phyloP scores from a whole-genome alignment of 2,113 vertebrate genomes.

The Perognathus longimembris region DNA sequence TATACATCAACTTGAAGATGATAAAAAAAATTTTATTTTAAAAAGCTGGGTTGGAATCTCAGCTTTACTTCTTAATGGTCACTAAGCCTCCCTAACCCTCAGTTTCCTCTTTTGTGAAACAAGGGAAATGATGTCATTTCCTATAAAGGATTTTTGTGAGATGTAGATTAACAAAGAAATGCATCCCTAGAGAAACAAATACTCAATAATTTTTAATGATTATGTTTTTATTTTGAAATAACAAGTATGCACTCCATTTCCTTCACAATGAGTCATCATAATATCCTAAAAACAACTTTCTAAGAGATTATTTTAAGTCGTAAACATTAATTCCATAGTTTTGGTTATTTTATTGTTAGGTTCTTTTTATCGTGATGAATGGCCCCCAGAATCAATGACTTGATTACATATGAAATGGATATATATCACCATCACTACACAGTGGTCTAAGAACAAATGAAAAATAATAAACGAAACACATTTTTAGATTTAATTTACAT shows the following conservation, averaged over 20 bases:
- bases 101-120: constrained; percentile 7
- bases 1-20: too few species aligned
- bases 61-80: background rate
- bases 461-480: background rate
- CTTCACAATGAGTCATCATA: constrained; percentile 36
- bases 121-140: constrained; percentile 10
- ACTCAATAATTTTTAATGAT: constrained; percentile 27
- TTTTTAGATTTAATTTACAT: background rate
- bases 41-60: background rate
- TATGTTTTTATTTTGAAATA: constrained; percentile 45
- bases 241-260: background rate
- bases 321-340: background rate
- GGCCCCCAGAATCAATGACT: background rate
- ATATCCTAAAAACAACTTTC: constrained; percentile 27
- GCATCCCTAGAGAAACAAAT: background rate
- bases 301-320: constrained; percentile 45
- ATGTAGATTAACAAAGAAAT: background rate
- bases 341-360: background rate
- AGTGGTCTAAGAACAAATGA: background rate
- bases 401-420: constrained; percentile 11
- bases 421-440: background rate
- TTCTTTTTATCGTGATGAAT: constrained; percentile 24
- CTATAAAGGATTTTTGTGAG: background rate
- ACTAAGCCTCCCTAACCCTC: background rate
- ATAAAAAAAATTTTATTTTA: background rate